Percentiles rank a stretch among this genome's conserved stretches.
Conservation (phyloP, 1,140 invertebrate species). For the Bombus waltoni region DNA sequence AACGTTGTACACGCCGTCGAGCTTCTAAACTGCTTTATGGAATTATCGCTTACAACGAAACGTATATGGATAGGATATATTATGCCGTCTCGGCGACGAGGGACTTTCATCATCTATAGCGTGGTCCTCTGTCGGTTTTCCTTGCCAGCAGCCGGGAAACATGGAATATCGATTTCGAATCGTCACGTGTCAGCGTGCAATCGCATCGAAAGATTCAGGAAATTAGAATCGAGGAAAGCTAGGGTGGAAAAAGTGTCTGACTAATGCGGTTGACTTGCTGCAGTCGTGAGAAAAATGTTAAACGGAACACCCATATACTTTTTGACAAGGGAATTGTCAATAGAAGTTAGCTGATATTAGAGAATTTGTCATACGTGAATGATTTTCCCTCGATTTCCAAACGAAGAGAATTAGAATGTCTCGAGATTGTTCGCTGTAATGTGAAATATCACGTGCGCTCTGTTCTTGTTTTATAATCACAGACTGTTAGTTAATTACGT, state of each 20-base stretch:
- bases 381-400: not conserved
- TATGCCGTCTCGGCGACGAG: not conserved
- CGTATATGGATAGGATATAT: not conserved
- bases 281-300: too few relatives aligned
- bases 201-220: slow-evolving; percentile 1
- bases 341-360: not conserved
- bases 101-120: not conserved
- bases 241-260: not conserved
- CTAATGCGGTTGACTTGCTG: not conserved
- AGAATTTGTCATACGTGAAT: not conserved
- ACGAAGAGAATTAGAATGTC: not conserved
- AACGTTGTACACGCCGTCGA: not conserved
- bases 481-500: not conserved
- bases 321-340: not conserved
- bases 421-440: not conserved
- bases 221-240: slow-evolving; percentile 11
- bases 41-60: not conserved
- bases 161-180: slow-evolving; percentile 6
- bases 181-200: slow-evolving; percentile 13
- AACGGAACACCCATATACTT: not conserved
- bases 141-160: not conserved
- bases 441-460: not conserved
- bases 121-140: not conserved
- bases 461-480: not conserved
- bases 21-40: not conserved